Evolutionary conservation across 2,113 vertebrate species (phyloP).

Genomic region (Puffinus mauretanicus): DNA sequence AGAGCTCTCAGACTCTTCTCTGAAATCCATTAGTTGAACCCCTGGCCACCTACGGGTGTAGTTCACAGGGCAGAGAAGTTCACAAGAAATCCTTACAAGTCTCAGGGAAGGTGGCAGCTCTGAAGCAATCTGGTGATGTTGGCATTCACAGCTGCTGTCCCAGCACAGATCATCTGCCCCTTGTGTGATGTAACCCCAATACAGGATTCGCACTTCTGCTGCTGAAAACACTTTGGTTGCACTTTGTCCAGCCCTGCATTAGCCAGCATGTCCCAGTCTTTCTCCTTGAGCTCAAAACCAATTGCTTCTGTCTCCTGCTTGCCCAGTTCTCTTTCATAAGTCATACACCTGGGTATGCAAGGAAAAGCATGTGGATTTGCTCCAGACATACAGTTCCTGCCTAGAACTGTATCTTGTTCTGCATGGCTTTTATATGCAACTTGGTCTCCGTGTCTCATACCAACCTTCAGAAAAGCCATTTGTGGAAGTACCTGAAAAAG

Average conservation of each 20-base stretch:
- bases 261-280: accelerated
- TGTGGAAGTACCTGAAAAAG: neutral
- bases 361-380: neutral
- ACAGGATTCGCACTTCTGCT: neutral
- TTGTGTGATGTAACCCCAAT: neutral
- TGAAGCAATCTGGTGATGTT: neutral
- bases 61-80: neutral
- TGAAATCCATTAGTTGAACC: neutral
- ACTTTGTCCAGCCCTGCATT: neutral
- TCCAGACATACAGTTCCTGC: neutral
- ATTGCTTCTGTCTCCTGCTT: neutral
- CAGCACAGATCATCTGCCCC: neutral
- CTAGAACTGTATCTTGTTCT: neutral
- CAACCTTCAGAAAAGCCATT: neutral
- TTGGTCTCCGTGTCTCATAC: neutral
- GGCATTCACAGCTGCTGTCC: neutral
- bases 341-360: neutral
- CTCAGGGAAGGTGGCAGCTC: neutral
- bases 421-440: neutral
- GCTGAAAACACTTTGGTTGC: neutral
- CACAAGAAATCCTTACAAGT: neutral
- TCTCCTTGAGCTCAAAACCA: neutral
- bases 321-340: neutral
- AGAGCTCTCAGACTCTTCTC: neutral
- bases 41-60: accelerated